Base-by-base conservation (phyloP, 1,140 invertebrate species). In the Drosophila dunni region DNA sequence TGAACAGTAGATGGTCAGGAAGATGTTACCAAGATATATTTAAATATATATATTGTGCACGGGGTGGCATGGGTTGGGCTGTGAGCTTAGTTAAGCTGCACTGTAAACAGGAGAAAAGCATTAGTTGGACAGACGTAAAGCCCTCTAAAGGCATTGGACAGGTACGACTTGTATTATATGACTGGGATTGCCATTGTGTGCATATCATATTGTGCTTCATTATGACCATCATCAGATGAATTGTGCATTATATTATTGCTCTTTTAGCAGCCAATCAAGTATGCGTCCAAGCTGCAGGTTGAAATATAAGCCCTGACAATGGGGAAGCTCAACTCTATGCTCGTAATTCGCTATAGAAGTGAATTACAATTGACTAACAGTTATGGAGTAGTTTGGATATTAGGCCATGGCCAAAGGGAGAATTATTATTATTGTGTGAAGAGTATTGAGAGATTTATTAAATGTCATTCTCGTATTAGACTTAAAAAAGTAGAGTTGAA, bases 91-190 rank as follows among this genome's bases (percentile, higher is more conserved):
- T 88, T 86, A 86, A 86, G 82, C 82, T 79, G 65, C 65, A 79
- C 56, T 86, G 82, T 88, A 88, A 88, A 73, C 83, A 86, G 74
- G 79, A 64, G 79, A 74, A 79, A 81, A 86, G 82, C 82, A 85
- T 86, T 81, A 81, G 70, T 65, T 73, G 76, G 75, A 74, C 65
- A 76, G 58, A 69, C 58, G 64, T 46, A 71, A 83, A 84, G 75
- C 76, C 64, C 42, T 81, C 65, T 75, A 66, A 61, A 70, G 70
- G 50, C 68, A 67, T 20, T 7, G 33, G 60, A 45, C 15, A 17
- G 15, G 13, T 8, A 38, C 53, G 7, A 56, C 53, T 38, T 53
- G 42, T 40, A 42, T 36, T 44, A 34, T 38, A 11, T n/a, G 48
- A 46, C 48, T 45, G 34, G 10, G 50, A 45, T 34, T 58, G 36